Evolutionary conservation across 2,888 invertebrate species (phyloP), one percentile per base, ranked within the genome.

Genomic region (Limenitis camilla): DNA sequence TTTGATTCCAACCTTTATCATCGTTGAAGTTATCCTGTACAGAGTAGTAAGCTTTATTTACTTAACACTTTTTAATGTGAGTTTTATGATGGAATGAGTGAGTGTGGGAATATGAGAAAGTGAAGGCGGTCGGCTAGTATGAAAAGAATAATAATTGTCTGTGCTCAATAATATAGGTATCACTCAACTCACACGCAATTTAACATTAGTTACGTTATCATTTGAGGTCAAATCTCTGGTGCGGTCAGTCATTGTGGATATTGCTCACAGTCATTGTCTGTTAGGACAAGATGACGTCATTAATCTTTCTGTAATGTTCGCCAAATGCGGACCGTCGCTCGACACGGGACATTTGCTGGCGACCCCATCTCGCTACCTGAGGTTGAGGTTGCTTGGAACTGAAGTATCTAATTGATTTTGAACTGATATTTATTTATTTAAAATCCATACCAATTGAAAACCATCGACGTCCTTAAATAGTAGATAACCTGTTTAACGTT

Each of bases 281-380:
- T 65, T 62, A 64, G 63, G 74, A 72, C 77, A 74, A 73, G 76
- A 81, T 80, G 78, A 75, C 73, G 76, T 75, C 81, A 81, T 83
- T 78, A 80, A 83, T 82, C 77, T 78, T 72, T 63, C 65, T 62
- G 70, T 81, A 82, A 81, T 78, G 77, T 73, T 71, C 67, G 63
- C 72, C 69, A 67, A 78, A 75, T 69, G 72, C 66, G 69, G 68
- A 67, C 62, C 61, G 60, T 63, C 71, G 76, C 75, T 75, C 33
- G 44, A 28, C 41, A 77, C 71, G 76, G 74, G 63, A 74, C 79
- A 81, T 79, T 81, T 78, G 72, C 64, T 62, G 62, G 61, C 53
- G 19, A 19, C 19, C 19, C 19, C 19, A 19, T 19, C 19, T 19
- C 3, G 60, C 67, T 59, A 62, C 45, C 28, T 45, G 30, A 36